These are phyloP conservation scores for Rhinichthys osculus DNA, from an alignment of 2,797 vertebrate genomes.

Conservation along the genomic window DNA sequence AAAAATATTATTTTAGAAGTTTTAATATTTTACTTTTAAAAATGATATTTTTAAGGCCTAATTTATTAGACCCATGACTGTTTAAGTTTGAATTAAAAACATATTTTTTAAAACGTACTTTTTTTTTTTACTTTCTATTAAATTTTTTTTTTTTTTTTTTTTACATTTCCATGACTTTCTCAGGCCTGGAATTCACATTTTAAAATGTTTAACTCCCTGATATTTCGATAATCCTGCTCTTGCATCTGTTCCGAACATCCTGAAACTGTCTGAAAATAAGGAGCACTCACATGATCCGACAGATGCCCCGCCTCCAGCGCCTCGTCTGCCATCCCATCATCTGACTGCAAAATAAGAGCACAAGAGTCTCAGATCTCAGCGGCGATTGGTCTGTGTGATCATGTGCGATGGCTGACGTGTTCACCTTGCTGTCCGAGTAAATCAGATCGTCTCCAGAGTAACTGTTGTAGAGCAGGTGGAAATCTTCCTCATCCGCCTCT, in stretches of 20 bases:
- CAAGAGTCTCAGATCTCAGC: not conserved
- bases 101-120: no score
- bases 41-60: not conserved
- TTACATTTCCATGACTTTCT: not conserved
- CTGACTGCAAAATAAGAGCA: conserved; percentile 69
- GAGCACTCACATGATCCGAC: conserved; percentile 80
- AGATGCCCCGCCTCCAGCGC: conserved; percentile 74
- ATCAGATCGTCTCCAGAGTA: conserved; percentile 76
- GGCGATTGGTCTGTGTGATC: not conserved
- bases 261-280: not conserved
- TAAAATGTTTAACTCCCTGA: not conserved
- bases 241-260: not conserved
- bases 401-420: not conserved
- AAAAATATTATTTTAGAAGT: not conserved
- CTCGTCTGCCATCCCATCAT: conserved; percentile 71
- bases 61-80: not conserved
- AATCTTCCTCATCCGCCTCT: conserved; percentile 76
- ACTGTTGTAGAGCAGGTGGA: conserved; percentile 79
- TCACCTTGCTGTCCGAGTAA: conserved; percentile 85
- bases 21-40: not conserved
- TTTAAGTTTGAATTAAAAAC: not conserved
- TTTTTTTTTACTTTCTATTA: no score
- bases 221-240: not conserved
- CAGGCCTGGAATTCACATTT: not conserved
- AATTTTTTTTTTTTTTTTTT: no score